Evolutionary conservation across 2,113 vertebrate genomes (phyloP), one percentile per base, ranked within the genome.

Genomic region (Triplophysa dalaica): DNA sequence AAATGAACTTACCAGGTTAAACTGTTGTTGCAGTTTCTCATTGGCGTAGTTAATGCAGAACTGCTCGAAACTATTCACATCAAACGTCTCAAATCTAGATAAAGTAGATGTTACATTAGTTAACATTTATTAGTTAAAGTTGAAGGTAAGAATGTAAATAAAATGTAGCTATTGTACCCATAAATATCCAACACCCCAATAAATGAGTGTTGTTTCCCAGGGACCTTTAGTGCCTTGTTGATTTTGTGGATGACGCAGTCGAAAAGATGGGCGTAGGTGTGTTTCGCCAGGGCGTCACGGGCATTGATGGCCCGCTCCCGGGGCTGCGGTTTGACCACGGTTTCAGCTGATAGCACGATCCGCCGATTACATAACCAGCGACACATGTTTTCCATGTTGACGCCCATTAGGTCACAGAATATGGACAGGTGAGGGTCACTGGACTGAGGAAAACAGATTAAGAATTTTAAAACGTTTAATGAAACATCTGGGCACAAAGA

Each of bases 21-120:
- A 99, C 86, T 99, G 98, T 80, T 99, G 98, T 45, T 99, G 98
- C 8, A 99, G 93, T 79, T 99, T 99, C 86, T 99, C 98, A 80
- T 99, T 99, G 21, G 98, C 98, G 2, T 99, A 99, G 91, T 99
- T 99, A 86, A 99, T 99, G 85, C 97, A 99, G 89, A 99, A 99
- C 84, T 98, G 97, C 86, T 99, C 98, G 90, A 99, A 99, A 87
- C 97, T 99, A 92, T 99, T 99, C 82, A 97, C 85, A 70, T 98
- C 96, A 89, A 99, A 99, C 0, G 98, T 99, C 92, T 99, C 98
- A 92, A 99, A 99, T 73, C 98, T 99, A 91, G 72, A 62, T 72
- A 77, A 82, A 75, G 63, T n/a, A 87, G 90, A 54, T 19, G 29
- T 21, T 79, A 4, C 1, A 8, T 4, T 68, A 11, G 19, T 11